Conservation (phyloP, 2,797 vertebrate species). For the Trematomus bernacchii region DNA sequence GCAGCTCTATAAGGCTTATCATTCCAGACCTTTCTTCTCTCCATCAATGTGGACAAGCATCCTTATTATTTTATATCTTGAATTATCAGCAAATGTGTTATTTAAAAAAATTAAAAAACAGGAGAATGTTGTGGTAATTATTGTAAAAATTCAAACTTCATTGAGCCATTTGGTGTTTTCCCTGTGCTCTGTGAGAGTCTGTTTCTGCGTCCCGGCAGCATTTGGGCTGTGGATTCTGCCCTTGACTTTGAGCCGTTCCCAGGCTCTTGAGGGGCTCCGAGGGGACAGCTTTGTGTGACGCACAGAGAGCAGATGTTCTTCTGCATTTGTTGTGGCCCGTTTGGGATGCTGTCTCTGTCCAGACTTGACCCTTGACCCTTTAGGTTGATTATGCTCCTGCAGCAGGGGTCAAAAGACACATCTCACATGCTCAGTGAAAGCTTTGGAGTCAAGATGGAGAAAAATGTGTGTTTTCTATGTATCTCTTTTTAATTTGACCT, state of each 20-base stretch:
- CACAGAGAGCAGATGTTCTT: slow-evolving; percentile 83
- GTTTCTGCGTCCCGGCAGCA: slow-evolving; percentile 57
- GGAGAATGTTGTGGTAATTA: neutral
- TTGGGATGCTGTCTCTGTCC: slow-evolving; percentile 73
- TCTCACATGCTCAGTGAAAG: slow-evolving; percentile 52
- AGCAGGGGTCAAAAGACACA: slow-evolving; percentile 59
- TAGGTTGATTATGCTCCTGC: slow-evolving; percentile 74
- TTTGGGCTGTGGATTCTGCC: slow-evolving; percentile 47
- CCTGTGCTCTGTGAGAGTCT: neutral
- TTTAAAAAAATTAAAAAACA: too few species aligned
- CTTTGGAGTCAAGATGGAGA: slow-evolving; percentile 27
- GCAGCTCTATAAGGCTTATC: neutral
- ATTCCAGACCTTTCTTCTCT: neutral
- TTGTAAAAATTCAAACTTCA: slow-evolving; percentile 7
- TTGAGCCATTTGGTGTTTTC: slow-evolving; percentile 8
- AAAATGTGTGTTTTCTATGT: slow-evolving; percentile 14
- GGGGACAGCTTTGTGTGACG: slow-evolving; percentile 77
- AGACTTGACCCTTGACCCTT: slow-evolving; percentile 78
- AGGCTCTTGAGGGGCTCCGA: slow-evolving; percentile 69
- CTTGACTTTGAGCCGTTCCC: slow-evolving; percentile 83
- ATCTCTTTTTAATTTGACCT: neutral
- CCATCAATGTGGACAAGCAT: neutral
- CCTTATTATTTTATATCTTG: neutral
- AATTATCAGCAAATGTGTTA: neutral
- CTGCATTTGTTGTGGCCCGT: slow-evolving; percentile 75